A percentile compares a stretch with the other conserved stretches of the same genome.
These are phyloP conservation scores for Thyatira batis DNA, from an alignment of 2,888 invertebrate species.

Conservation along the genomic window DNA sequence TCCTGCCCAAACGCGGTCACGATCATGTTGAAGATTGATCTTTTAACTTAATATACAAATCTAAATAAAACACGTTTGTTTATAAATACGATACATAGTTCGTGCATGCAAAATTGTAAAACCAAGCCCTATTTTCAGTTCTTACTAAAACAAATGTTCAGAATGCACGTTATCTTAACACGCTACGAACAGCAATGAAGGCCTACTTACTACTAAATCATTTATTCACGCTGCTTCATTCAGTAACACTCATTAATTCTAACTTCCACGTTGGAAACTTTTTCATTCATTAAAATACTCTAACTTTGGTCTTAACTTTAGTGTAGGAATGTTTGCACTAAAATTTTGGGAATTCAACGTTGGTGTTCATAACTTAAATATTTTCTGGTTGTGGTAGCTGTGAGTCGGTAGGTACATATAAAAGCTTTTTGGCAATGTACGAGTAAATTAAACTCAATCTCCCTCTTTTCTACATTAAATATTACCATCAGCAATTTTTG, in stretches of 20 bases:
- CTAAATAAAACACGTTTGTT: neutral
- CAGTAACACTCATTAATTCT: slow-evolving; percentile 12
- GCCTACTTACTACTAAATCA: slow-evolving; percentile 7
- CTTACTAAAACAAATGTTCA: neutral
- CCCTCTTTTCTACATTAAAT: no score
- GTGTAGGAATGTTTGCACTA: neutral
- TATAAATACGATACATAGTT: no score
- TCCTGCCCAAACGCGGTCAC: no score
- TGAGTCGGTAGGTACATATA: no score
- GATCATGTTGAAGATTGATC: no score
- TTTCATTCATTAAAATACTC: slow-evolving; percentile 23
- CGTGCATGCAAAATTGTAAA: neutral
- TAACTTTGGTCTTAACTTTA: slow-evolving; percentile 7
- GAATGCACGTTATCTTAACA: neutral
- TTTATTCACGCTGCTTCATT: slow-evolving; percentile 14
- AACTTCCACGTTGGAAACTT: slow-evolving; percentile 17
- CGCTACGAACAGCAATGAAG: neutral
- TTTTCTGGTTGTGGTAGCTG: no score
- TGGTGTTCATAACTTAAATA: no score
- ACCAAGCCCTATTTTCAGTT: neutral
- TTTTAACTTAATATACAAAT: no score
- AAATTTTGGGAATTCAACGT: neutral
- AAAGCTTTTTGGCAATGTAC: no score
- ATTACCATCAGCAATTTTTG: no score
- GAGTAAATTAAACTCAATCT: no score